Evolutionary conservation across 2,888 invertebrate genomes (phyloP).

Genomic region (Orthosia cruda): DNA sequence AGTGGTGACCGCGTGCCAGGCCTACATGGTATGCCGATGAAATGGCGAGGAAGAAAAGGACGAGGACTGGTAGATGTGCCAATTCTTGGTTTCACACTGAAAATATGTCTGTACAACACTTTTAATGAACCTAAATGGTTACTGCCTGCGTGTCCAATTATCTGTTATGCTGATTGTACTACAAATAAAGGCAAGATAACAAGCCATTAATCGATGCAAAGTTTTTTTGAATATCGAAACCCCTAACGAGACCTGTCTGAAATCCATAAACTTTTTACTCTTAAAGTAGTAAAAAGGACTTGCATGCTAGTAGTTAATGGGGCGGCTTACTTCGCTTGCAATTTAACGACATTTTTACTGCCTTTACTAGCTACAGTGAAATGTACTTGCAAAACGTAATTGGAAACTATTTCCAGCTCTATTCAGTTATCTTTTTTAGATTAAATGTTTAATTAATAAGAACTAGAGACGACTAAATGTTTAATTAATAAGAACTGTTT

Average conservation of each 20-base stretch:
- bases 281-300: slow-evolving; percentile 12
- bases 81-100: too few species aligned
- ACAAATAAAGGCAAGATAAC: too few species aligned
- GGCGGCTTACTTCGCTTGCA: slow-evolving; percentile 15
- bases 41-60: too few species aligned
- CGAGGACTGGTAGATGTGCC: too few species aligned
- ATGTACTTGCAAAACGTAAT: slow-evolving; percentile 48
- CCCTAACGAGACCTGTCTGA: neutral
- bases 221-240: neutral
- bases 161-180: neutral
- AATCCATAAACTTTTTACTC: slow-evolving; percentile 20
- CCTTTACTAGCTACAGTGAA: slow-evolving; percentile 34
- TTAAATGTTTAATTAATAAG: slow-evolving; percentile 1
- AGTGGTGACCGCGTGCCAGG: too few species aligned
- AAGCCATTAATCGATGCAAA: neutral
- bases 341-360: slow-evolving; percentile 58
- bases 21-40: too few species aligned
- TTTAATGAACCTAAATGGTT: too few species aligned
- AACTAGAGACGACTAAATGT: slow-evolving; percentile 7
- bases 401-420: slow-evolving; percentile 44
- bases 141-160: neutral
- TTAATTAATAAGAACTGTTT: neutral
- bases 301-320: slow-evolving; percentile 33
- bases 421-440: slow-evolving; percentile 23
- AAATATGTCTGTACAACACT: too few species aligned